phyloP scores from a whole-genome alignment of 64 coral and sea anemone genomes.

The Montipora sp. region DNA sequence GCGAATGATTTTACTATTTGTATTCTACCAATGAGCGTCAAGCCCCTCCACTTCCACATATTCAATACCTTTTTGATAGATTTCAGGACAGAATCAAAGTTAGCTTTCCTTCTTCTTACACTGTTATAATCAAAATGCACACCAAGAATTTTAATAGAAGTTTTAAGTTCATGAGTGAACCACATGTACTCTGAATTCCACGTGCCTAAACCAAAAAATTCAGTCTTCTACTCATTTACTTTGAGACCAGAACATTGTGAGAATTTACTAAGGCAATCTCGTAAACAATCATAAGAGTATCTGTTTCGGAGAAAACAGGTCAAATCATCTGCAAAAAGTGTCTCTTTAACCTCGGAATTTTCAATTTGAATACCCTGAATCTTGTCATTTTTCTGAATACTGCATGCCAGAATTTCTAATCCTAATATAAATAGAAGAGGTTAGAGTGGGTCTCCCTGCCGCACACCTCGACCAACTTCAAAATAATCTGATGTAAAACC shows the following conservation, averaged over 20 bases:
- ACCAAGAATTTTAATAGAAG: not conserved
- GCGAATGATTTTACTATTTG: too few relatives aligned
- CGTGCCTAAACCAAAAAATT: conserved; percentile 15
- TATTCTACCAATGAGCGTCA: too few relatives aligned
- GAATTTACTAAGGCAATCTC: not conserved
- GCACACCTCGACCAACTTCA: conserved; percentile 26
- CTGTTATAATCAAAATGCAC: conserved; percentile 4
- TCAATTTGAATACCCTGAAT: too few relatives aligned
- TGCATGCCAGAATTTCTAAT: not conserved
- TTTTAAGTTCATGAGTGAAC: not conserved
- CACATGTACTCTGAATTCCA: not conserved
- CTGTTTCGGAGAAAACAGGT: not conserved
- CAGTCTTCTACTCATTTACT: conserved; percentile 42
- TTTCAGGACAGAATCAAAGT: not conserved
- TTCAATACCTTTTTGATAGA: too few relatives aligned
- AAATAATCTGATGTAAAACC: too few relatives aligned
- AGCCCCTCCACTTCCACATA: too few relatives aligned
- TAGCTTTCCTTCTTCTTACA: not conserved
- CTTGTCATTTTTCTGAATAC: too few relatives aligned
- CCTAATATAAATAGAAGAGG: conserved; percentile 50
- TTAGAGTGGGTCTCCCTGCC: conserved; percentile 32
- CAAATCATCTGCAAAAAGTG: not conserved
- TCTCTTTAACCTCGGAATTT: not conserved
- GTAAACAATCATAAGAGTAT: not conserved
- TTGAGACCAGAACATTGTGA: conserved; percentile 22